Percentiles rank a stretch among this genome's conserved stretches.
Conservation (phyloP, 2,797 vertebrate species). For the Odontamblyopus rebecca region DNA sequence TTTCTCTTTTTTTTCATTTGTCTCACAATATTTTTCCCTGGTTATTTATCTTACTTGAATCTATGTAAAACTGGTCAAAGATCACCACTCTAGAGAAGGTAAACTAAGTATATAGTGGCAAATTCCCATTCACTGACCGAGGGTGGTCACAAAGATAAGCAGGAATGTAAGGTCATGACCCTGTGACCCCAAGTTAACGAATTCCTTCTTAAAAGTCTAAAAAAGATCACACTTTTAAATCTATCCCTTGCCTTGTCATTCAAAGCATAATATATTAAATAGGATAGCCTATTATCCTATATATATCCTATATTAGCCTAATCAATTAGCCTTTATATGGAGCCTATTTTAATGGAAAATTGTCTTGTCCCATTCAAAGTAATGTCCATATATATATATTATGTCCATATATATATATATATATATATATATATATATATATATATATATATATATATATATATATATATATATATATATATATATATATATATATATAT, state of each 20-base stretch:
- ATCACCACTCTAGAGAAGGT: neutral
- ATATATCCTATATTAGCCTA: too few species aligned
- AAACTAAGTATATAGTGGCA: neutral
- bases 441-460: too few species aligned
- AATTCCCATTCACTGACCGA: neutral
- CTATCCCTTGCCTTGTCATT: neutral
- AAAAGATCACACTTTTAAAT: neutral
- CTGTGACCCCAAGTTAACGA: neutral
- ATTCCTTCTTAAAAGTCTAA: neutral
- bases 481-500: too few species aligned
- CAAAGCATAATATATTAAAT: neutral
- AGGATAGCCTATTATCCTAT: too few species aligned
- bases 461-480: too few species aligned
- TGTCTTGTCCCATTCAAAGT: too few species aligned
- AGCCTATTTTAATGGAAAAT: too few species aligned
- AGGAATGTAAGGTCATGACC: conserved; percentile 5
- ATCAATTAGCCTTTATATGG: too few species aligned
- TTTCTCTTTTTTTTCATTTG: neutral
- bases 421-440: too few species aligned
- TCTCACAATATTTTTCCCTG: neutral
- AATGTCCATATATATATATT: too few species aligned
- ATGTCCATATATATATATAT: too few species aligned
- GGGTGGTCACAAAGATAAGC: conserved; percentile 12
- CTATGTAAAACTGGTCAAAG: neutral
- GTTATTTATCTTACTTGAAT: too few species aligned